These are phyloP conservation scores for Oedothorax gibbosus DNA, from an alignment of 1,140 invertebrate species.

Conservation along the genomic window DNA sequence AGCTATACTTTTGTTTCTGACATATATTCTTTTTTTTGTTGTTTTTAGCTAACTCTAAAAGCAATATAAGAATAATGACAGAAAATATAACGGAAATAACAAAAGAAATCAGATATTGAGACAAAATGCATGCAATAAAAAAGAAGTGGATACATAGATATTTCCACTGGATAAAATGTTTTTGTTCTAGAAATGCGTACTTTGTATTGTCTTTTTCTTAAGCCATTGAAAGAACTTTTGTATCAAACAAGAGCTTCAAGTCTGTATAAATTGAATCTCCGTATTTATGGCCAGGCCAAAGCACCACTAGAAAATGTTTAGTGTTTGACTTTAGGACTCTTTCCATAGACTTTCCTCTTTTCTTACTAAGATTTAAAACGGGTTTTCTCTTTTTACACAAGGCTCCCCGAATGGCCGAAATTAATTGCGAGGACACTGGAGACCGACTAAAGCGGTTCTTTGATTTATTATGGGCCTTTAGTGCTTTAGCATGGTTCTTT, in stretches of 20 bases:
- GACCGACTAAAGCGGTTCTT: background rate
- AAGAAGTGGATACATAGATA: conserved; percentile 18
- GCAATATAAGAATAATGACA: conserved; percentile 3
- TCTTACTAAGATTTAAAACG: background rate
- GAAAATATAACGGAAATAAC: background rate
- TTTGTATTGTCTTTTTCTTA: conserved; percentile 4
- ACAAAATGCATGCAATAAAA: conserved; percentile 26
- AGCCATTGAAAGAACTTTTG: background rate
- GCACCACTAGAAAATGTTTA: conserved; percentile 34
- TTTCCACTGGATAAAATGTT: conserved; percentile 13
- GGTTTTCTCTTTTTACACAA: background rate
- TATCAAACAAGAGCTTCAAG: background rate
- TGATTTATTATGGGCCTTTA: too few relatives aligned
- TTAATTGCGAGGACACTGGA: conserved; percentile 3
- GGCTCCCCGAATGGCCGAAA: background rate
- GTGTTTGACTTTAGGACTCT: conserved; percentile 34
- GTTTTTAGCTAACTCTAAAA: conserved; percentile 13
- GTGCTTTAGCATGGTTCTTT: too few relatives aligned
- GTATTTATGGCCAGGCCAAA: conserved; percentile 30
- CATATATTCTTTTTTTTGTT: too few relatives aligned
- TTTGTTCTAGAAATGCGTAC: conserved; percentile 1
- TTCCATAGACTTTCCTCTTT: background rate
- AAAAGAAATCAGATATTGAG: background rate
- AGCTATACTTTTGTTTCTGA: too few relatives aligned
- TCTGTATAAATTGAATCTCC: conserved; percentile 40